A percentile compares a stretch with the other conserved stretches of the same genome.
Conservation (phyloP, 2,797 vertebrate genomes). For the Syncerus caffer region DNA sequence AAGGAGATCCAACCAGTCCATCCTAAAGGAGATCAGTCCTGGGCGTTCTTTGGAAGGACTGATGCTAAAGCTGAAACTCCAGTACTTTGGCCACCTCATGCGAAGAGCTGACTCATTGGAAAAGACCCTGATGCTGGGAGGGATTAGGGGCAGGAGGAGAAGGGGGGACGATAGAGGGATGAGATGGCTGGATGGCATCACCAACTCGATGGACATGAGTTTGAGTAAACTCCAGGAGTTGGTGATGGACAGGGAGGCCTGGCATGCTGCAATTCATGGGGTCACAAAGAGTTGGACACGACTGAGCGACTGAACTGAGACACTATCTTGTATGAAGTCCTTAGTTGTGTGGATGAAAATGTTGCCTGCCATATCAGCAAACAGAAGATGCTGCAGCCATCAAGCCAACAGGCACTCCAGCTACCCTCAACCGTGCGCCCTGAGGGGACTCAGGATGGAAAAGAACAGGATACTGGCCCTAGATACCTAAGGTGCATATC, state of each 20-base stretch:
- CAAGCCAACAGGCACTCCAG: background rate
- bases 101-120: rapidly evolving
- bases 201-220: rapidly evolving
- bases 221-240: rapidly evolving
- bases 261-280: rapidly evolving
- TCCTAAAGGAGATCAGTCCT: too few species aligned
- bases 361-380: background rate
- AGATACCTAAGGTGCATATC: background rate
- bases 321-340: background rate
- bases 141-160: too few species aligned
- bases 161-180: rapidly evolving
- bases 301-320: too few species aligned
- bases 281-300: rapidly evolving
- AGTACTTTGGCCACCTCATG: too few species aligned
- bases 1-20: too few species aligned
- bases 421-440: background rate
- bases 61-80: too few species aligned
- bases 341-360: background rate
- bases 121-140: too few species aligned
- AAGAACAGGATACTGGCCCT: background rate
- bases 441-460: background rate
- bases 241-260: too few species aligned
- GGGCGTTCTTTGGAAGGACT: too few species aligned
- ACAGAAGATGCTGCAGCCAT: background rate
- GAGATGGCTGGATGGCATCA: too few species aligned